Conservation (phyloP, 2,797 vertebrate species). For the Cryptoprocta ferox region DNA sequence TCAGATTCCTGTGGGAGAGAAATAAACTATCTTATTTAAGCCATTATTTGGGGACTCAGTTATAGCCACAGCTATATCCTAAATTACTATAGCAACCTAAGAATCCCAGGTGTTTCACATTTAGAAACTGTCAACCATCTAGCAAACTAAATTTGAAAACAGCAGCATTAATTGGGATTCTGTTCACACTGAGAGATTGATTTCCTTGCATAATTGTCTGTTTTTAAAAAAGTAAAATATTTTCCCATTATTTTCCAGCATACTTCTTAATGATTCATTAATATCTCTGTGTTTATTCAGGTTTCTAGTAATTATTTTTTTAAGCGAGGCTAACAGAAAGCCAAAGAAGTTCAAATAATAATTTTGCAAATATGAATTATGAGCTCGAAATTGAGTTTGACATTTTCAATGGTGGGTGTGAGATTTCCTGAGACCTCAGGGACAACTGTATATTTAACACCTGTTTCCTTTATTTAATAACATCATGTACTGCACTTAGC, state of each 20-base stretch:
- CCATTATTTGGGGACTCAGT: neutral
- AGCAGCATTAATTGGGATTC: neutral
- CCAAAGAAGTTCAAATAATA: conserved; percentile 55
- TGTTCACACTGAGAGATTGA: conserved; percentile 20
- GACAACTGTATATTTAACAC: neutral
- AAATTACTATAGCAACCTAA: neutral
- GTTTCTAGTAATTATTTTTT: conserved; percentile 42
- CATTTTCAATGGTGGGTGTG: neutral
- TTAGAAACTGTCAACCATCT: neutral
- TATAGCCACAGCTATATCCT: neutral
- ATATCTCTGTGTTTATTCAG: conserved; percentile 61
- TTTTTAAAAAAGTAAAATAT: conserved; percentile 50
- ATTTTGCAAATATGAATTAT: conserved; percentile 45
- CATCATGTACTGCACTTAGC: neutral
- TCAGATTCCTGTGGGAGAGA: neutral
- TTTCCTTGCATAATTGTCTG: conserved; percentile 15
- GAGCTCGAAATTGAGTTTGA: neutral
- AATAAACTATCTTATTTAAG: neutral
- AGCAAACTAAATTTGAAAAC: neutral
- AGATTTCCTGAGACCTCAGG: neutral
- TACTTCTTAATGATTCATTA: conserved; percentile 50
- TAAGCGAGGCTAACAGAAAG: conserved; percentile 56
- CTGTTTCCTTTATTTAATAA: conserved; percentile 52
- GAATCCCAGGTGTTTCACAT: neutral
- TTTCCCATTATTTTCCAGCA: conserved; percentile 15